Percentiles rank a stretch among this genome's conserved stretches.
phyloP scores from a whole-genome alignment of 2,888 invertebrate genomes.

The Dryococelus australis region DNA sequence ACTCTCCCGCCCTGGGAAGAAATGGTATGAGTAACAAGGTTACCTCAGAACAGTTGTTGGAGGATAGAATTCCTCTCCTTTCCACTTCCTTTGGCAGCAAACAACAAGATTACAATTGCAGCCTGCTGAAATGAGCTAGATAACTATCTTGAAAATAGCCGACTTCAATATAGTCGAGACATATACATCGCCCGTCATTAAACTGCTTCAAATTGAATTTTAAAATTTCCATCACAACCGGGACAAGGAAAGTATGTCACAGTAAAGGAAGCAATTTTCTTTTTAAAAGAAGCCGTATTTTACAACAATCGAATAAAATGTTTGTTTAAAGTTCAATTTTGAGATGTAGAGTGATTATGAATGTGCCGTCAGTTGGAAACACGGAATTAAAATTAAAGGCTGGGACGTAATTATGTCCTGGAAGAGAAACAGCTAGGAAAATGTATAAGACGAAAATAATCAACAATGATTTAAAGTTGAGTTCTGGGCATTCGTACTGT shows the following conservation, averaged over 20 bases:
- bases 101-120: neutral
- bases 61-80: neutral
- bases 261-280: neutral
- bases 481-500: too few relatives aligned
- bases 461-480: too few relatives aligned
- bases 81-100: neutral
- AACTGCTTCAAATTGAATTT: neutral
- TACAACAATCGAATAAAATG: neutral
- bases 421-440: too few relatives aligned
- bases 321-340: neutral
- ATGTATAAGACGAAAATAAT: too few relatives aligned
- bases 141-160: neutral
- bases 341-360: neutral
- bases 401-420: too few relatives aligned
- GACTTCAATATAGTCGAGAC: neutral
- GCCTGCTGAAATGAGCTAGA: neutral
- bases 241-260: neutral
- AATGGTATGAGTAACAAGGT: conserved; percentile 6
- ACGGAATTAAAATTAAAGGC: too few relatives aligned
- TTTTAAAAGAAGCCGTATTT: neutral
- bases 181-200: neutral
- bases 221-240: neutral
- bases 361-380: neutral
- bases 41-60: neutral
- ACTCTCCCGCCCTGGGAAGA: neutral